Evolutionary conservation across 2,797 vertebrate species (phyloP).

Genomic region (Protonibea diacanthus): DNA sequence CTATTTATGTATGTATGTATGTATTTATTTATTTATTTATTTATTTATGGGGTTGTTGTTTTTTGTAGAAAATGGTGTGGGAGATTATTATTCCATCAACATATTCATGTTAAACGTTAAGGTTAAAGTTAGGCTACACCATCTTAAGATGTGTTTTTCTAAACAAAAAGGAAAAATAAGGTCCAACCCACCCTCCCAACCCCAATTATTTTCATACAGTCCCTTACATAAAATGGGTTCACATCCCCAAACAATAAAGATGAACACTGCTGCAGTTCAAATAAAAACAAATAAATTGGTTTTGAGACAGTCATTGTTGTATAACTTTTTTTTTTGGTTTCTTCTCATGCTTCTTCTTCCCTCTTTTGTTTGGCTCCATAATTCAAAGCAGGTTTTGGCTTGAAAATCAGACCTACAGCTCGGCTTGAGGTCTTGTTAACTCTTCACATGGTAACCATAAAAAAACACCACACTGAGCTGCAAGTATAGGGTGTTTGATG

Average conservation of each 20-base stretch:
- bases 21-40: too few relatives aligned
- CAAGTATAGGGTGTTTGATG: slow-evolving; percentile 39
- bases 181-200: too few relatives aligned
- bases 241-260: neutral
- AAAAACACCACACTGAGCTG: slow-evolving; percentile 18
- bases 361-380: slow-evolving; percentile 4
- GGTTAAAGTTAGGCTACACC: neutral
- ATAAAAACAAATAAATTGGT: neutral
- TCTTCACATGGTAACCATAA: neutral
- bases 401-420: slow-evolving; percentile 28
- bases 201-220: neutral
- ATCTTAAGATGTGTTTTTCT: neutral
- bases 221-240: neutral
- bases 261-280: neutral
- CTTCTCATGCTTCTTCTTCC: slow-evolving; percentile 8
- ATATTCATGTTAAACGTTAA: neutral
- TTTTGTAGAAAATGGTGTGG: too few relatives aligned
- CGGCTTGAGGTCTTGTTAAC: slow-evolving; percentile 17
- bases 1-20: too few relatives aligned
- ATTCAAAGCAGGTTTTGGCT: slow-evolving; percentile 7
- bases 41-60: too few relatives aligned
- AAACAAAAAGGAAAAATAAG: neutral
- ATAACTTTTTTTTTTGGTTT: slow-evolving; percentile 8
- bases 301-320: neutral
- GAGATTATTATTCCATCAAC: neutral